Conservation (phyloP, 2,113 vertebrate species). For the Nibea albiflora region DNA sequence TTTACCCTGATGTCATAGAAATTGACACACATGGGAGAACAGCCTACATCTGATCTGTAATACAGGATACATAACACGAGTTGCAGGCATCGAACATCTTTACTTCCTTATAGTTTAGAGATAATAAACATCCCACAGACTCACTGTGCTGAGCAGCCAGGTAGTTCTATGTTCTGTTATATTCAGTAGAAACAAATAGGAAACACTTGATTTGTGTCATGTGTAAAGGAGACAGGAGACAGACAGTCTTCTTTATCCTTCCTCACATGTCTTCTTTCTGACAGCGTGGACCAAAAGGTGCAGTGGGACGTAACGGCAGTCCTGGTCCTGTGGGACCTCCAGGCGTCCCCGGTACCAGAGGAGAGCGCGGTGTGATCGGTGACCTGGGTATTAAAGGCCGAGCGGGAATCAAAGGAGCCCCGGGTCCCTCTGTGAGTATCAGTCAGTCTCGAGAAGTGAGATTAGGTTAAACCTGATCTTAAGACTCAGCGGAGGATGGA, state of each 20-base stretch:
- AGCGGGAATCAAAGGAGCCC: slow-evolving; percentile 80
- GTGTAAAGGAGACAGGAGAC: no score
- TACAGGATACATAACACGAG: not conserved
- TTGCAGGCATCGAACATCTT: no score
- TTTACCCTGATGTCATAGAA: not conserved
- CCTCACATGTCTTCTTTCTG: no score
- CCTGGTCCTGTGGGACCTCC: slow-evolving; percentile 78
- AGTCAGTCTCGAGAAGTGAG: no score
- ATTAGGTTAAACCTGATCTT: not conserved
- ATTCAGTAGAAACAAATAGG: no score
- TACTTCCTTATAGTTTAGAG: no score
- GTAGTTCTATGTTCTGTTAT: no score
- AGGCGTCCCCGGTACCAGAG: slow-evolving; percentile 83
- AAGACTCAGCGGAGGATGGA: no score
- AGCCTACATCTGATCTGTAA: not conserved
- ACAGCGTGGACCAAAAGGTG: slow-evolving; percentile 81
- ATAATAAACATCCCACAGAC: no score
- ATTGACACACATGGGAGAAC: not conserved
- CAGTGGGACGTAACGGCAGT: slow-evolving; percentile 66
- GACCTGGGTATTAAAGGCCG: slow-evolving; percentile 79
- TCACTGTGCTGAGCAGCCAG: no score
- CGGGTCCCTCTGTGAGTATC: slow-evolving; percentile 80
- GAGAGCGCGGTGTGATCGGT: slow-evolving; percentile 76
- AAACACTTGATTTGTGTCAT: no score
- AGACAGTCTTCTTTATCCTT: no score